Evolutionary conservation across 64 coral and sea anemone genomes (phyloP), one percentile per base, ranked within the genome.

Genomic region (Cladopsammia gracilis): DNA sequence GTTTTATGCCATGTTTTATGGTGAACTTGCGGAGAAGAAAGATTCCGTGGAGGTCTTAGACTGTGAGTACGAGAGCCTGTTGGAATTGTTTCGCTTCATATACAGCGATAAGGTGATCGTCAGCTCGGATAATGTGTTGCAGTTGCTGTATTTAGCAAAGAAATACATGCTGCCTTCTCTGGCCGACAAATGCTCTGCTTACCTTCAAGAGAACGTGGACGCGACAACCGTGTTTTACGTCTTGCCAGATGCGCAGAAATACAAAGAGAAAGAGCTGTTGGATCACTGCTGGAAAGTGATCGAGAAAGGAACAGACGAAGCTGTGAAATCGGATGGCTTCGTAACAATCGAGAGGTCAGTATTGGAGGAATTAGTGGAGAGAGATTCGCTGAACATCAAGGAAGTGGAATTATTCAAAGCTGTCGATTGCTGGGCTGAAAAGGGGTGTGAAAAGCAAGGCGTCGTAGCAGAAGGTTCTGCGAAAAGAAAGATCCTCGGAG

Each of bases 1-100:
- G 48, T 86, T 86, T 71, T 61, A 43, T 10, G 61, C 83, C 62
- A 67, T 70, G 83, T 86, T 86, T 64, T 71, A 70, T 5, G 53
- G 53, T 56, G 53, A 56, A 56, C 61, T 86, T 1, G 83, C 83
- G 42, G 62, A 86, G 66, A 86, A 6, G n/a, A 51, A 64, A 52
- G 46, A 16, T 48, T 22, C 45, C 10, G 69, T 71, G 46, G 66
- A 70, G 16, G 8, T 70, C 34, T 57, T 42, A 48, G 66, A 86
- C 66, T 67, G 83, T 26, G 69, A 61, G n/a, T 52, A 70, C 20
- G 83, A 86, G 65, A 65, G 83, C 65, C n/a, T 86, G 69, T 59
- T 57, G 58, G 83, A 86, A 70, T n/a, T 86, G 61, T 47, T 86
- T 70, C 83, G 62, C 58, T 71, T 56, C 12, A 56, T 56, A 7